These are phyloP conservation scores for Cepaea nemoralis DNA, from an alignment of 1,140 invertebrate species.

Conservation along the genomic window DNA sequence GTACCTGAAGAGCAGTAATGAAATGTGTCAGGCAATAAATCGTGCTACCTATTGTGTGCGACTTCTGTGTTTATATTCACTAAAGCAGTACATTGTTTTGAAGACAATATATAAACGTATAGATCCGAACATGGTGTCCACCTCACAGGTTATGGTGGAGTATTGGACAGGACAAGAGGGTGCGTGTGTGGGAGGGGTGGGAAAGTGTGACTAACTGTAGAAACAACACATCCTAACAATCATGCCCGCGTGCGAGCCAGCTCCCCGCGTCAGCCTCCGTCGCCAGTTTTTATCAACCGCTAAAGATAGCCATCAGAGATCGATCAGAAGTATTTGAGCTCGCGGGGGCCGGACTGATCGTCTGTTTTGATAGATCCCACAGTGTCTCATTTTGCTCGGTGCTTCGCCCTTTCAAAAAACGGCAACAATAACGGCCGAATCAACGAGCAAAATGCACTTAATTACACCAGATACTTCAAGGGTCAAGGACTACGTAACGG, in stretches of 20 bases:
- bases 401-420: not conserved
- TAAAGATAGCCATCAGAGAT: constrained; percentile 1
- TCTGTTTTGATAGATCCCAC: not conserved
- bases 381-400: not conserved
- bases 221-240: not conserved
- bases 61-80: too few relatives aligned
- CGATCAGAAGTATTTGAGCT: constrained; percentile 3
- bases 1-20: too few relatives aligned
- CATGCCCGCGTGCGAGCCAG: not conserved
- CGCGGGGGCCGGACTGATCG: not conserved
- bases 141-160: too few relatives aligned
- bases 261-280: not conserved
- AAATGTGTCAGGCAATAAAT: too few relatives aligned
- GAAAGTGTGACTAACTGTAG: too few relatives aligned
- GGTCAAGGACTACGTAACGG: not conserved
- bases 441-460: not conserved
- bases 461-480: constrained; percentile 3
- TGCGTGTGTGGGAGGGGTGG: too few relatives aligned
- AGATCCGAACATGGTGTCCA: too few relatives aligned
- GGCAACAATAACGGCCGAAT: not conserved
- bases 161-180: too few relatives aligned
- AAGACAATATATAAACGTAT: too few relatives aligned
- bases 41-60: too few relatives aligned
- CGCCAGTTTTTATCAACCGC: not conserved
- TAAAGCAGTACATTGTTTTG: too few relatives aligned